Evolutionary conservation across 2,888 invertebrate species (phyloP).

Genomic region (Sisyra nigra): DNA sequence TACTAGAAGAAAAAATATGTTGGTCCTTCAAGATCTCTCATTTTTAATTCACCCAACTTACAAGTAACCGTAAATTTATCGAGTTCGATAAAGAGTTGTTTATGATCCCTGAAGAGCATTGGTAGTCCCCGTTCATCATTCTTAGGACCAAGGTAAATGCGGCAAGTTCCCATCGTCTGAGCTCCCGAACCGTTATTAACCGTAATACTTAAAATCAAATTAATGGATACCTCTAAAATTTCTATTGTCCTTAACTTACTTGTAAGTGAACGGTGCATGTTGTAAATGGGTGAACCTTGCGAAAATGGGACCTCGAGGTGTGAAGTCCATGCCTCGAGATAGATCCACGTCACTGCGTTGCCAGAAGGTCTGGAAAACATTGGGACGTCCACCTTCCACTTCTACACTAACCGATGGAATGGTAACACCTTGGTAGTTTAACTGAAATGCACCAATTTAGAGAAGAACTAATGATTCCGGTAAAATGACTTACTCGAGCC

Average conservation of each 20-base stretch:
- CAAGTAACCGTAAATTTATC: conserved; percentile 49
- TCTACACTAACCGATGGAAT: conserved; percentile 38
- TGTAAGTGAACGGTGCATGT: conserved; percentile 52
- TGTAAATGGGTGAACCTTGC: conserved; percentile 66
- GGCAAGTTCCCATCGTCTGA: conserved; percentile 40
- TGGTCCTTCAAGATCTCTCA: background rate
- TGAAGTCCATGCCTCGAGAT: conserved; percentile 67
- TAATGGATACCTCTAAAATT: too few species aligned
- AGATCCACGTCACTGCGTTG: conserved; percentile 63
- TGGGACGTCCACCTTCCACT: conserved; percentile 31
- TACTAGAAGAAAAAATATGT: conserved; percentile 29
- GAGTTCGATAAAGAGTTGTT: conserved; percentile 49
- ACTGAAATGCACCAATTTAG: conserved; percentile 25
- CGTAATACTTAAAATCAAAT: conserved; percentile 27
- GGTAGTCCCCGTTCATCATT: conserved; percentile 45
- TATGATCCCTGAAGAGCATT: conserved; percentile 45
- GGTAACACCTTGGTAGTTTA: conserved; percentile 45
- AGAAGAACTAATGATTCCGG: background rate
- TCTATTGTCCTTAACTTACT: too few species aligned
- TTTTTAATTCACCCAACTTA: conserved; percentile 26
- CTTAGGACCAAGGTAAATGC: conserved; percentile 55
- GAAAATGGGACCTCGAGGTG: conserved; percentile 54
- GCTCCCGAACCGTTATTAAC: conserved; percentile 37
- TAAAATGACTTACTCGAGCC: conserved; percentile 30
- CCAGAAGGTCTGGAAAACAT: conserved; percentile 57